Evolutionary conservation across 2,797 vertebrate genomes (phyloP), one percentile per base, ranked within the genome.

Genomic region (Babyrousa celebensis): DNA sequence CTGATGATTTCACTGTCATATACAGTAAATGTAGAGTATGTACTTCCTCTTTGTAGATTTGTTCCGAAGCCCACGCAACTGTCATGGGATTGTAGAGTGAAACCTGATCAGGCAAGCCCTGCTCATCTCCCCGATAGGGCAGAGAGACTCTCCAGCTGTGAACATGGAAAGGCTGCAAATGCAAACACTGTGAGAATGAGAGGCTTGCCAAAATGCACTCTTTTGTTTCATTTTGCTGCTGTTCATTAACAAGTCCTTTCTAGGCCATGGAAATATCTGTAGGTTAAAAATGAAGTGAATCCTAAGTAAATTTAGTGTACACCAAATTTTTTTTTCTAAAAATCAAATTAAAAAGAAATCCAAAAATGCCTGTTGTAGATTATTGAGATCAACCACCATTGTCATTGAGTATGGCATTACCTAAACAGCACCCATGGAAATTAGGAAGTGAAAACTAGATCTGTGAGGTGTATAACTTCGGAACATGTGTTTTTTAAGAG

Each of bases 11-110:
- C 52, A 89, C 60, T 83, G 58, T 77, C 84, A 70, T 83, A 11
- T 93, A 79, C 16, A 63, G 43, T 56, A 77, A 77, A n/a, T 11
- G 91, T 75, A 85, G 27, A 79, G 29, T 78, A 0, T 80, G 2
- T 1, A 86, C 96, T 96, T 95, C 18, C 2, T 92, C 83, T 91
- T 84, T 25, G 85, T 92, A 36, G 16, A 60, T 92, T 96, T 86
- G 74, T 71, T 60, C 25, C 75, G 97, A 97, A 89, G 3, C 58
- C n/a, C 90, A 56, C 6, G 10, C 77, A 97, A 87, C 32, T 85
- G 60, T 67, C 62, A 60, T 91, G 27, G 1, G 12, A 29, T 86
- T 36, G 1, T 36, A 79, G n/a, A 11, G 0, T 27, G 18, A 89
- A 20, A 11, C 3, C 27, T 94, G 72, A 79, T 95, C 43, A 91